Base-by-base conservation (phyloP, 1,140 invertebrate species). In the Chymomyza costata region DNA sequence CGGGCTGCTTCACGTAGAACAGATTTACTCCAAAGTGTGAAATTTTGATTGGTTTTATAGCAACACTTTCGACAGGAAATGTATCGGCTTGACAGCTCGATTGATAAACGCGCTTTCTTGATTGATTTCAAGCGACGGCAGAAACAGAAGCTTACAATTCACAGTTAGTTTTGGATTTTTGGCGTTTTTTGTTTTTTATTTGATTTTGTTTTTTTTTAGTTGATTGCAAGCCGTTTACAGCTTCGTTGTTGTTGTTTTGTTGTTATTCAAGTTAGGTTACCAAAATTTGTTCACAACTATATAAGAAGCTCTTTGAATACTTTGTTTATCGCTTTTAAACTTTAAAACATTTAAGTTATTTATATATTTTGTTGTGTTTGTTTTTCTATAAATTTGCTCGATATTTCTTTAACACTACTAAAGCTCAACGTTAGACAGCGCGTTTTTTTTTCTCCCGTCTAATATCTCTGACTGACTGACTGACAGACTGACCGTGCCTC, bases 1-100 rank as follows among this genome's bases (percentile, higher is more conserved):
- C 73, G 78, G 83, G 83, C 83, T 85, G 83, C 84, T 85, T 85
- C 67, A 85, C 83, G 83, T 85, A 84, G 66, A 85, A 84, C 78
- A 85, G 82, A 85, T 85, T 85, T 83, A 85, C 83, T 85, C 83
- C 83, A 85, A 85, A 85, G 83, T 84, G 83, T 83, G 83, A 84
- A 84, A 84, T 84, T 84, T 84, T 84, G 83, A 83, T 83, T 65
- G 67, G 61, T 82, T 84, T 84, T 81, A 64, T 69, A 61, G 67
- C 63, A 82, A 84, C 83, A 78, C 83, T 55, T 71, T 76, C 73
- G 67, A 78, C 73, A 78, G 74, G 73, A 78, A 76, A 69, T 67
- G 39, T 50, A 25, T 16, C 39, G 21, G 21, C 55, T 39, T 46
- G 47, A 53, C 41, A 57, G 16, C 11, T 14, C 13, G 5, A 11